Evolutionary conservation across 2,797 vertebrate species (phyloP), one percentile per base, ranked within the genome.

Genomic region (Strix occidentalis): DNA sequence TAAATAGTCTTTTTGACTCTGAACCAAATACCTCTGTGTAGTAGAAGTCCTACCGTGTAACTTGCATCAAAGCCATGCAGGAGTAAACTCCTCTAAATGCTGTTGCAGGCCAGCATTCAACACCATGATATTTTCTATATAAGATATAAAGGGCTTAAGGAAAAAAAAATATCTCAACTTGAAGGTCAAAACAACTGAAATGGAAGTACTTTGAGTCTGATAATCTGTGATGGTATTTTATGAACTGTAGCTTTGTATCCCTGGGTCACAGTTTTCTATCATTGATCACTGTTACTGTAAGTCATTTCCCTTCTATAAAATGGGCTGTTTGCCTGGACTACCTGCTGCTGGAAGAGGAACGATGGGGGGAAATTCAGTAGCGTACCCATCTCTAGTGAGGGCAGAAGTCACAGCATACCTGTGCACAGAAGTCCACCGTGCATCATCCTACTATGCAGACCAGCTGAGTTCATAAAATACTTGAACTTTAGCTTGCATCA

Each of bases 141-240:
- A 9, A 63, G 68, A 66, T 65, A 35, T 46, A 80, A 71, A 89
- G 57, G 37, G 48, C 48, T 92, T 92, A 66, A 93, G 41, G 39
- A 7, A 31, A 50, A n/a, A 48, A 39, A 51, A 37, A 28, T 6
- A 33, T 26, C 61, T 96, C 50, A 43, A 72, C 19, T 54, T 83
- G 82, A 94, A 91, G 82, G 72, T 94, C 82, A 90, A 56, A 95
- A 35, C 71, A 87, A 64, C 39, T 84, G 78, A 51, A 88, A 71
- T 78, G 48, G 70, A 74, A 89, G 78, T 79, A 48, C 54, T 94
- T 92, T 66, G 74, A 48, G 81, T 84, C 75, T 64, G 92, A 70
- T 92, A 80, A 91, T 80, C 81, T 89, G 0, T 0, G 2, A 35
- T 85, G 71, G 87, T 71, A 41, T 92, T 93, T 93, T 77, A 60